These are phyloP conservation scores for Ibycter americanus DNA, from an alignment of 2,797 vertebrate species.

Conservation along the genomic window DNA sequence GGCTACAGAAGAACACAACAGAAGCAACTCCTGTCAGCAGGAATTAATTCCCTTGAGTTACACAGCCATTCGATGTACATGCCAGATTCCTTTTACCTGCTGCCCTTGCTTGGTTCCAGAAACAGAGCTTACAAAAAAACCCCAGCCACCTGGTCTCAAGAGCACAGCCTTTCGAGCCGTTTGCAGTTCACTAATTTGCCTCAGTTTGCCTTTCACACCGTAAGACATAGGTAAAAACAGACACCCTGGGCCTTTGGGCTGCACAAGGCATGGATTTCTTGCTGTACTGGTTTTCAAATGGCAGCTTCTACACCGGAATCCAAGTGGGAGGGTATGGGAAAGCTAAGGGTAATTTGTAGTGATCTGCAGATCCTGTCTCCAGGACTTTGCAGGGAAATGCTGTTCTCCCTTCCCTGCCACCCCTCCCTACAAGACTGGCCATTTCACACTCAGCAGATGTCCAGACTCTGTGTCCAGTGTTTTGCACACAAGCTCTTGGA, in stretches of 20 bases:
- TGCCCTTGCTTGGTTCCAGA: not conserved
- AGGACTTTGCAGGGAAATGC: not conserved
- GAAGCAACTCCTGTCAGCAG: not conserved
- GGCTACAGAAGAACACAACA: constrained; percentile 78
- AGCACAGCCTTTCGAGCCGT: not conserved
- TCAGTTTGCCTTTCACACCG: not conserved
- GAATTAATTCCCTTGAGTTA: not conserved
- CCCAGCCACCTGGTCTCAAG: not conserved
- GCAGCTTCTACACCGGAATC: not conserved
- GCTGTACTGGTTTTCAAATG: constrained; percentile 42
- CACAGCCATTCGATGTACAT: not conserved
- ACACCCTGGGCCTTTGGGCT: constrained; percentile 20
- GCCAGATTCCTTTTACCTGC: not conserved
- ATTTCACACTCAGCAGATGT: not conserved
- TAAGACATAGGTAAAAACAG: not conserved
- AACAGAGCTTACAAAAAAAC: not conserved
- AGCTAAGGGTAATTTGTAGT: not conserved
- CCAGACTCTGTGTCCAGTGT: not conserved
- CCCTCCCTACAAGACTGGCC: not conserved
- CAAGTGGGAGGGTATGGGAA: constrained; percentile 7
- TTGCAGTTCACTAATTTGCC: not conserved
- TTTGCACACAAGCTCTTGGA: constrained; percentile 17
- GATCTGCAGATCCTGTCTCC: not conserved
- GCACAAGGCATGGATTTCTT: constrained; percentile 24
- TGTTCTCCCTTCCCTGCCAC: not conserved